A percentile compares a stretch with the other conserved stretches of the same genome.
Evolutionary conservation across 2,113 vertebrate genomes (phyloP).

Genomic region (Malurus melanocephalus): DNA sequence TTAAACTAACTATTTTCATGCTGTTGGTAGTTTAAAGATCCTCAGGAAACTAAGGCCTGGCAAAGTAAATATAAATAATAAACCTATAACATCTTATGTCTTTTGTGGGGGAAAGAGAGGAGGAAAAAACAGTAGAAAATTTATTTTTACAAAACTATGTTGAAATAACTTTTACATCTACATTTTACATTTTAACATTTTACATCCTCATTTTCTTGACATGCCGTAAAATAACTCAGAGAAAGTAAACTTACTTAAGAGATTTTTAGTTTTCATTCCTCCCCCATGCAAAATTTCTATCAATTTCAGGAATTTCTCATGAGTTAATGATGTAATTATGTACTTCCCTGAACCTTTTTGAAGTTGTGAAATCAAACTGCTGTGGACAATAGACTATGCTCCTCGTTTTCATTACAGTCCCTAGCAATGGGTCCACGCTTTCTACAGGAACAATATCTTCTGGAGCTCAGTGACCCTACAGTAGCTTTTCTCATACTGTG

Average conservation of each 20-base stretch:
- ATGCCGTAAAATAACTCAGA: background rate
- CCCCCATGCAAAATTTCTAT: background rate
- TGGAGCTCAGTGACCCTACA: background rate
- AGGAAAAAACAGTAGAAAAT: background rate
- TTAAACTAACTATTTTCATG: background rate
- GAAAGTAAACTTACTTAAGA: background rate
- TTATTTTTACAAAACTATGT: background rate
- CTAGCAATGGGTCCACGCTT: background rate
- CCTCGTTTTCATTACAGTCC: background rate
- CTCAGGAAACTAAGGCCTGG: background rate
- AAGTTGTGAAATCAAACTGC: background rate
- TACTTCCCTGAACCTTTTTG: background rate
- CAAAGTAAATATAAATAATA: background rate
- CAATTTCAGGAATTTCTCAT: background rate
- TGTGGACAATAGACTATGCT: background rate
- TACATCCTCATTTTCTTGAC: background rate
- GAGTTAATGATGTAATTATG: background rate
- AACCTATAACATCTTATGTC: background rate
- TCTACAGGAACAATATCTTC: background rate
- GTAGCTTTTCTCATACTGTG: background rate
- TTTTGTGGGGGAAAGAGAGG: fast-evolving
- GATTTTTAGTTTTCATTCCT: background rate
- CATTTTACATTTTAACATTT: background rate
- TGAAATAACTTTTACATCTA: background rate
- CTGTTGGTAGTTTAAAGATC: background rate